These are phyloP conservation scores for Porites rus DNA, from an alignment of 92 coral and sea anemone species.

Conservation along the genomic window DNA sequence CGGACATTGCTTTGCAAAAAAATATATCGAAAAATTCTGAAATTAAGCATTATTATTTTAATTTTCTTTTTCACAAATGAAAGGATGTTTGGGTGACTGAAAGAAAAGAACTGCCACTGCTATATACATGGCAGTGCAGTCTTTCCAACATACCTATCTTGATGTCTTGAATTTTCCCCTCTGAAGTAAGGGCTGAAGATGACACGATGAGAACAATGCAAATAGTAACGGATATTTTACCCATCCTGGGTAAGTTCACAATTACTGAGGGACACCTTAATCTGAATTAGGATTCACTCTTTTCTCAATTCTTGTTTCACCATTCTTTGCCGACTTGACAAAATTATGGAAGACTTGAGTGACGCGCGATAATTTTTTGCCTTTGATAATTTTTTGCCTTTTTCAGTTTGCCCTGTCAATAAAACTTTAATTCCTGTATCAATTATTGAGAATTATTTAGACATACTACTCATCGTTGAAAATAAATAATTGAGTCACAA, in stretches of 20 bases:
- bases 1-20: background rate
- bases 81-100: background rate
- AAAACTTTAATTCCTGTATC: conserved; percentile 29
- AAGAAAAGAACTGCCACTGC: background rate
- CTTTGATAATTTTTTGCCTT: conserved; percentile 5
- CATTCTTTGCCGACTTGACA: background rate
- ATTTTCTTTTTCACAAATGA: background rate
- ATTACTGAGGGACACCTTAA: background rate
- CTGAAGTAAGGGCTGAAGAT: background rate
- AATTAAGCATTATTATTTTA: too few species aligned
- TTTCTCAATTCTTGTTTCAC: background rate
- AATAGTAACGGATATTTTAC: background rate
- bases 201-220: background rate
- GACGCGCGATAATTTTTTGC: background rate
- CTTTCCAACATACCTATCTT: conserved; percentile 30
- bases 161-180: conserved; percentile 12
- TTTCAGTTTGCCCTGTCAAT: conserved; percentile 2
- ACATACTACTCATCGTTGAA: background rate
- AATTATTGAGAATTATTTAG: conserved; percentile 38
- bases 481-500: conserved; percentile 33
- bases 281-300: background rate
- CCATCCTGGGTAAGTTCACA: conserved; percentile 4
- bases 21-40: background rate
- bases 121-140: too few species aligned
- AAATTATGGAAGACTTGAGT: background rate